Percentiles rank a stretch among this genome's conserved stretches.
Evolutionary conservation across 2,113 vertebrate genomes (phyloP).

Genomic region (Tetraodon nigroviridis): DNA sequence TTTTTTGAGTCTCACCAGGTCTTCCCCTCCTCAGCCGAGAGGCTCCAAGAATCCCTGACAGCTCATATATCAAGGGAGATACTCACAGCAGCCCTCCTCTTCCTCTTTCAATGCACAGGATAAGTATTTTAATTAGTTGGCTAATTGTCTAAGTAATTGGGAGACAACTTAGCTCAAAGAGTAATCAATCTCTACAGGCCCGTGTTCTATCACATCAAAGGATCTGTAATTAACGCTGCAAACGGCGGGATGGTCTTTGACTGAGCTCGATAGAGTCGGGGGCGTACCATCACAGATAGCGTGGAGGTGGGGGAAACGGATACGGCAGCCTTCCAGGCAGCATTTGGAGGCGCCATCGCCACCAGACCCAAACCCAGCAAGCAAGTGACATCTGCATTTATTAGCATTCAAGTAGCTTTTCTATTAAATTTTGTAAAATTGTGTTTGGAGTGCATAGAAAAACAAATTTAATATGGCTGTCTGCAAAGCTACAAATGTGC

Average conservation of each 20-base stretch:
- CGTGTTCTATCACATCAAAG: constrained; percentile 97
- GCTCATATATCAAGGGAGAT: constrained; percentile 83
- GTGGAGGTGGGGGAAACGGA: constrained; percentile 60
- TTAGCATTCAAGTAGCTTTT: constrained; percentile 34
- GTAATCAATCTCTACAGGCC: constrained; percentile 99
- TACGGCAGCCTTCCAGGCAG: constrained; percentile 60
- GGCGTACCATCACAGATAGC: constrained; percentile 73
- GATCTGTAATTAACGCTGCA: constrained; percentile 95
- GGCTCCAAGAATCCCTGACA: constrained; percentile 74
- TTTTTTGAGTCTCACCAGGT: constrained; percentile 40
- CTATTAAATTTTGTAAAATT: constrained; percentile 2
- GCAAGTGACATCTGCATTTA: constrained; percentile 9
- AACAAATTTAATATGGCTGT: constrained; percentile 35
- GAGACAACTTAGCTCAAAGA: constrained; percentile 98
- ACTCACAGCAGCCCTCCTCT: constrained; percentile 73
- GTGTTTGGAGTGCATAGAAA: constrained; percentile 32
- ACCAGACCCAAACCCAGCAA: constrained; percentile 27
- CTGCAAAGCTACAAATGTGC: constrained; percentile 30
- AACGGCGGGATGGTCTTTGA: constrained; percentile 76
- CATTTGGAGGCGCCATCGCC: constrained; percentile 50
- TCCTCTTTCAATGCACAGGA: constrained; percentile 92
- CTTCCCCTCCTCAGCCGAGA: constrained; percentile 53
- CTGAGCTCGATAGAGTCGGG: constrained; percentile 65
- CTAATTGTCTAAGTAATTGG: constrained; percentile 99
- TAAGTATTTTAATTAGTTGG: constrained; percentile 99